Conservation (phyloP, 1,140 invertebrate species). For the Caligus rogercresseyi region DNA sequence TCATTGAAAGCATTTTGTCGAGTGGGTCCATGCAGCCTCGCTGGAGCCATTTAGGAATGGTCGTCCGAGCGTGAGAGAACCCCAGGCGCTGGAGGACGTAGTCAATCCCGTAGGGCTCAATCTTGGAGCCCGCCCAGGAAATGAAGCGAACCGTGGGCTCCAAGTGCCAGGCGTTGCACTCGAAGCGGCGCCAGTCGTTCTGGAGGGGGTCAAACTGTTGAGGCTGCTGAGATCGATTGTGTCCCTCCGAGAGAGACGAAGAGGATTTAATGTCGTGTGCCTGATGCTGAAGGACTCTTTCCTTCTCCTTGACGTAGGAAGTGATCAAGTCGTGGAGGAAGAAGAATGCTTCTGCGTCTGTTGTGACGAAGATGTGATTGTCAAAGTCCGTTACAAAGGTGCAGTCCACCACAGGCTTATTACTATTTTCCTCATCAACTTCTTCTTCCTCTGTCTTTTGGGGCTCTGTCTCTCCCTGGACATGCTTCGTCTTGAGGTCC, state of each 20-base stretch:
- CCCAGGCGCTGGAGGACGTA: constrained; percentile 91
- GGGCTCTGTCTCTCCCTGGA: constrained; percentile 7
- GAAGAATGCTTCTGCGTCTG: constrained; percentile 92
- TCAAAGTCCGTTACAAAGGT: constrained; percentile 87
- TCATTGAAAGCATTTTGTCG: constrained; percentile 50
- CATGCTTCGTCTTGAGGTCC: constrained; percentile 79
- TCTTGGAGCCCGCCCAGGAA: constrained; percentile 73
- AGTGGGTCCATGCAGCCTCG: constrained; percentile 88
- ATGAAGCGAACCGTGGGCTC: constrained; percentile 74
- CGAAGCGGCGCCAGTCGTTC: constrained; percentile 76
- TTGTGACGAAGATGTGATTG: constrained; percentile 92
- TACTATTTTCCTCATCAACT: no score
- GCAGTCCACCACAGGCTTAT: constrained; percentile 75
- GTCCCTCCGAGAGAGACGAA: constrained; percentile 19
- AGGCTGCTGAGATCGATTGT: neutral
- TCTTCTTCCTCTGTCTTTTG: constrained; percentile 36
- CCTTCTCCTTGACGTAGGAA: constrained; percentile 81
- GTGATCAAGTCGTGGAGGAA: constrained; percentile 92
- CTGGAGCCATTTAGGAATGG: constrained; percentile 98
- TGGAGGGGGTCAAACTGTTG: constrained; percentile 30
- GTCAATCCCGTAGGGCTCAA: constrained; percentile 92
- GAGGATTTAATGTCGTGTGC: constrained; percentile 4
- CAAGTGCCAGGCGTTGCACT: constrained; percentile 90
- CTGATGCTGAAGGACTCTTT: constrained; percentile 33
- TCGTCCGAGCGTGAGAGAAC: constrained; percentile 86